These are phyloP conservation scores for Congeria kusceri DNA, from an alignment of 2,888 invertebrate genomes.

Conservation along the genomic window DNA sequence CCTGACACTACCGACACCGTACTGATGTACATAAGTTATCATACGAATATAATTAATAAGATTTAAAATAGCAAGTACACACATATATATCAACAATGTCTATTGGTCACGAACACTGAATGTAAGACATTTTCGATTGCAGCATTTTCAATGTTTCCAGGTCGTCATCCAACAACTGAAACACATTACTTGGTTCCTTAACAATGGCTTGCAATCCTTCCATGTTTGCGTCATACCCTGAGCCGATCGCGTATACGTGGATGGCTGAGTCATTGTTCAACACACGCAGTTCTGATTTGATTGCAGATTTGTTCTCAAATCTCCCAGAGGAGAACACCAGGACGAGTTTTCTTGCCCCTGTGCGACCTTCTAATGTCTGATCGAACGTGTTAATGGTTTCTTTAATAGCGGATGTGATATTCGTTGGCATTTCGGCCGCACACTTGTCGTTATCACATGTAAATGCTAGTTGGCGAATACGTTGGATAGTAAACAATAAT, in stretches of 20 bases:
- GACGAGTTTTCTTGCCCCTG: not conserved
- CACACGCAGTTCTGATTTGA: not conserved
- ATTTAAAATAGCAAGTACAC: too few relatives aligned
- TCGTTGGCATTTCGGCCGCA: not conserved
- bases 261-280: not conserved
- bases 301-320: not conserved
- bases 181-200: slow-evolving; percentile 7
- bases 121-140: slow-evolving; percentile 23
- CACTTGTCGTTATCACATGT: not conserved
- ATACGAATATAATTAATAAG: too few relatives aligned
- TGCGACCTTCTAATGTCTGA: not conserved
- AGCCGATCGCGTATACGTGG: slow-evolving; percentile 2
- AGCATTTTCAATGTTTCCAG: slow-evolving; percentile 1
- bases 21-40: too few relatives aligned
- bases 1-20: too few relatives aligned
- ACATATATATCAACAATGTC: too few relatives aligned
- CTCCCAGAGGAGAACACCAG: not conserved
- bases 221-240: slow-evolving; percentile 3
- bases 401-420: slow-evolving; percentile 1
- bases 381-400: not conserved
- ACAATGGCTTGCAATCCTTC: not conserved
- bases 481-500: too few relatives aligned
- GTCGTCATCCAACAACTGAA: not conserved
- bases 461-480: not conserved
- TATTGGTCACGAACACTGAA: too few relatives aligned